A percentile compares a stretch with the other conserved stretches of the same genome.
phyloP scores from a whole-genome alignment of 2,113 vertebrate species.

The Nanger granti region DNA sequence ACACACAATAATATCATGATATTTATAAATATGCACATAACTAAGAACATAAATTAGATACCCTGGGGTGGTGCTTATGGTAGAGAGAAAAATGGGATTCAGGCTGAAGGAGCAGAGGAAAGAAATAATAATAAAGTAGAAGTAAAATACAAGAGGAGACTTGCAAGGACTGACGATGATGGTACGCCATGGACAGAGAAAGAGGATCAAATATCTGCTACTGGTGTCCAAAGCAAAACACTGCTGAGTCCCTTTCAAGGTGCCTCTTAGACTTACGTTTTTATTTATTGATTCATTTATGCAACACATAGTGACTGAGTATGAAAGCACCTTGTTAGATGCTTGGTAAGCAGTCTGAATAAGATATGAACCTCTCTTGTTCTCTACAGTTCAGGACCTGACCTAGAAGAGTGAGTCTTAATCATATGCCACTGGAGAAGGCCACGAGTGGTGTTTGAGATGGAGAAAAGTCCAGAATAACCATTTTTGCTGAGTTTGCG shows the following conservation, averaged over 20 bases:
- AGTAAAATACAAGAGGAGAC: not conserved
- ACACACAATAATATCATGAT: not conserved
- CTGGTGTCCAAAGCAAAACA: not conserved
- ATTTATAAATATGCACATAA: not conserved
- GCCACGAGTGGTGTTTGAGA: rapidly evolving
- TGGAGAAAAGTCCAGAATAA: not conserved
- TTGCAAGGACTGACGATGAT: not conserved
- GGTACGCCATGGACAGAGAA: too few species aligned
- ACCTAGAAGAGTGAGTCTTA: too few species aligned
- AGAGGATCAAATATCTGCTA: not conserved
- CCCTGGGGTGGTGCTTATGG: not conserved
- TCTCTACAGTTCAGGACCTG: not conserved
- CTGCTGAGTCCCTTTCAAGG: not conserved
- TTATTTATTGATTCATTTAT: not conserved
- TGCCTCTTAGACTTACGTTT: not conserved
- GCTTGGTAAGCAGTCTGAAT: not conserved
- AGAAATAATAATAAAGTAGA: not conserved
- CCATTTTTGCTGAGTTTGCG: not conserved
- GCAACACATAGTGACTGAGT: not conserved
- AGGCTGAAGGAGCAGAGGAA: not conserved
- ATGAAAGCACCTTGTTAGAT: not conserved
- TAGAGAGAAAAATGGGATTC: not conserved
- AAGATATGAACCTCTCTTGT: not conserved
- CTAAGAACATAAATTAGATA: not conserved
- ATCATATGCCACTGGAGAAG: not conserved